These are phyloP conservation scores for Lepidurus arcticus DNA, from an alignment of 1,140 invertebrate genomes.

Conservation along the genomic window DNA sequence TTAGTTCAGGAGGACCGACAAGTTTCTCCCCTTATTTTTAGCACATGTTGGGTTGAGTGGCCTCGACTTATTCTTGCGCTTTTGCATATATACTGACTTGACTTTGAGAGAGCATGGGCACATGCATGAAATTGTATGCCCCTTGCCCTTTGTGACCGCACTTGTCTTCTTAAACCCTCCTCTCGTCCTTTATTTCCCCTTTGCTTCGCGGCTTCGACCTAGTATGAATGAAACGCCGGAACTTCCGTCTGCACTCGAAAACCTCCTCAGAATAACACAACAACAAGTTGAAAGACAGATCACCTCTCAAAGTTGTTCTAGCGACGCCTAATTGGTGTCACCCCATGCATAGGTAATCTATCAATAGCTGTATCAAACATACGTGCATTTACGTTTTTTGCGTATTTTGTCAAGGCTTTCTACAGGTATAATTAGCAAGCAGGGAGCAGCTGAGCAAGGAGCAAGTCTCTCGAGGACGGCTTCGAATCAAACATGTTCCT, in stretches of 20 bases:
- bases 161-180: background rate
- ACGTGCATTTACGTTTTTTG: background rate
- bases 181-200: background rate
- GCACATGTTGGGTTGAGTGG: slow-evolving; percentile 20
- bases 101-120: background rate
- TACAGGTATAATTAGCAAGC: background rate
- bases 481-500: background rate
- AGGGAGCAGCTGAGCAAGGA: background rate
- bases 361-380: too few species aligned
- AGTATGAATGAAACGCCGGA: background rate
- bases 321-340: too few species aligned
- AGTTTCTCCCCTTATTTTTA: slow-evolving; percentile 19
- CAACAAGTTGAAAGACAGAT: too few species aligned
- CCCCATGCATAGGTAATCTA: too few species aligned
- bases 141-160: slow-evolving; percentile 1
- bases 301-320: too few species aligned
- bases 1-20: slow-evolving; percentile 9
- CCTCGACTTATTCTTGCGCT: slow-evolving; percentile 12
- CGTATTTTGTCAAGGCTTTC: background rate
- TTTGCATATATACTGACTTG: slow-evolving; percentile 5
- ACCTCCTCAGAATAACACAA: too few species aligned
- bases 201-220: background rate
- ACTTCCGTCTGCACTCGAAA: too few species aligned
- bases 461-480: background rate
- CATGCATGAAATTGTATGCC: slow-evolving; percentile 7